Percentiles rank a stretch among this genome's conserved stretches.
Evolutionary conservation across 2,888 invertebrate species (phyloP).

Genomic region (Acanthococcus lagerstroemiae): DNA sequence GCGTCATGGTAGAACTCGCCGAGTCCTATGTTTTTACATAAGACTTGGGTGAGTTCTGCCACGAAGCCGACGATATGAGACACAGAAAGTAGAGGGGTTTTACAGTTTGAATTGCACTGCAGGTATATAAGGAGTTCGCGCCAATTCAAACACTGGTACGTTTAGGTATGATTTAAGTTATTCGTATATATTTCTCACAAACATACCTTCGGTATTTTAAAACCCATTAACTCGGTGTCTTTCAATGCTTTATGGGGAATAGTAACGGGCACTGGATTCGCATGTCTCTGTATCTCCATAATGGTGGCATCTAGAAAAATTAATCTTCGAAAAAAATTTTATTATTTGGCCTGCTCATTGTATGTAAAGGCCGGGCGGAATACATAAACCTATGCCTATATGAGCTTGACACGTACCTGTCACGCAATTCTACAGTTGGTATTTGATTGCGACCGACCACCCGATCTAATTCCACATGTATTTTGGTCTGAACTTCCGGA

Average conservation of each 20-base stretch:
- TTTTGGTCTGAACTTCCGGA: conserved; percentile 48
- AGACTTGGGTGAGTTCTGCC: too few species aligned
- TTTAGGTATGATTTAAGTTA: too few species aligned
- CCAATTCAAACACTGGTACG: too few species aligned
- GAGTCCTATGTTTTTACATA: too few species aligned
- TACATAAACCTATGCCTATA: too few species aligned
- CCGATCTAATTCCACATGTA: conserved; percentile 54
- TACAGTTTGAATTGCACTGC: too few species aligned
- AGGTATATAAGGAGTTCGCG: too few species aligned
- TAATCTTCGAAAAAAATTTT: conserved; percentile 34
- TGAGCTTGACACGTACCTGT: too few species aligned
- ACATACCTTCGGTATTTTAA: conserved; percentile 45
- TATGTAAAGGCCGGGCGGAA: too few species aligned
- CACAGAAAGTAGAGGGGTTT: too few species aligned
- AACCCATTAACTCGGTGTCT: conserved; percentile 44
- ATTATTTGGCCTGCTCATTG: not conserved
- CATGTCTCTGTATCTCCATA: conserved; percentile 47
- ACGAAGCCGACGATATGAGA: too few species aligned
- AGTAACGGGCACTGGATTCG: conserved; percentile 47
- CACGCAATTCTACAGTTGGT: conserved; percentile 49
- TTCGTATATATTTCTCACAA: not conserved
- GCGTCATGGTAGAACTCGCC: too few species aligned
- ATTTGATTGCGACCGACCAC: conserved; percentile 49
- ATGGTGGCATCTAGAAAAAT: conserved; percentile 43
- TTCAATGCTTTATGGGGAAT: conserved; percentile 46